Conservation (phyloP, 1,140 invertebrate species). For the Brachionus asplanchnoidis region DNA sequence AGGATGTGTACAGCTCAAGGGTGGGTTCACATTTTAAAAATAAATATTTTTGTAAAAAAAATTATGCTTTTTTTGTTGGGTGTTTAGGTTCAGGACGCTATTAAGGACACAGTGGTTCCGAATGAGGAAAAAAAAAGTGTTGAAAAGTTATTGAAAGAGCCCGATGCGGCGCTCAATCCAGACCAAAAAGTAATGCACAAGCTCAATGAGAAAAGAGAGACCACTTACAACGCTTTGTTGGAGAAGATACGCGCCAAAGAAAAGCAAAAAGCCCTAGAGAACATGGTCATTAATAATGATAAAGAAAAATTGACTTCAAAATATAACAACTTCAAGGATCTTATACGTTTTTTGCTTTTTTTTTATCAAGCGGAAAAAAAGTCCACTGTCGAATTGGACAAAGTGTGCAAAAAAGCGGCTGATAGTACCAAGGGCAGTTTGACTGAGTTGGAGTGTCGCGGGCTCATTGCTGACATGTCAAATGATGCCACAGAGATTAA, state of each 20-base stretch:
- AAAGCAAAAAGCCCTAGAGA: slow-evolving; percentile 32
- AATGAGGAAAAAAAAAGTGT: background rate
- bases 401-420: background rate
- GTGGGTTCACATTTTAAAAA: background rate
- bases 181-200: slow-evolving; percentile 21
- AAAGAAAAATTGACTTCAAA: slow-evolving; percentile 9
- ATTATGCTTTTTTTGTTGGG: background rate
- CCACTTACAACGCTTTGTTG: slow-evolving; percentile 21
- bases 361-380: slow-evolving; percentile 41
- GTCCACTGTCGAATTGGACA: slow-evolving; percentile 33
- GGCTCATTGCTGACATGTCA: background rate
- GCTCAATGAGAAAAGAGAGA: slow-evolving; percentile 33
- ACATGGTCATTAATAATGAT: slow-evolving; percentile 22
- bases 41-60: background rate
- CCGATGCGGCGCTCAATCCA: background rate
- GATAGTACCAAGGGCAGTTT: slow-evolving; percentile 1
- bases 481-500: background rate
- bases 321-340: background rate
- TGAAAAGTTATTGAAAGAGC: background rate
- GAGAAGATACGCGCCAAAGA: slow-evolving; percentile 31
- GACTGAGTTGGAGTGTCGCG: slow-evolving; percentile 17
- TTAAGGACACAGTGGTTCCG: background rate
- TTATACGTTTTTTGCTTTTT: slow-evolving; percentile 2
- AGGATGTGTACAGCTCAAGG: slow-evolving; percentile 33
- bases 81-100: background rate